Base-by-base conservation (phyloP, 2,113 vertebrate species). In the Atractosteus spatula region DNA sequence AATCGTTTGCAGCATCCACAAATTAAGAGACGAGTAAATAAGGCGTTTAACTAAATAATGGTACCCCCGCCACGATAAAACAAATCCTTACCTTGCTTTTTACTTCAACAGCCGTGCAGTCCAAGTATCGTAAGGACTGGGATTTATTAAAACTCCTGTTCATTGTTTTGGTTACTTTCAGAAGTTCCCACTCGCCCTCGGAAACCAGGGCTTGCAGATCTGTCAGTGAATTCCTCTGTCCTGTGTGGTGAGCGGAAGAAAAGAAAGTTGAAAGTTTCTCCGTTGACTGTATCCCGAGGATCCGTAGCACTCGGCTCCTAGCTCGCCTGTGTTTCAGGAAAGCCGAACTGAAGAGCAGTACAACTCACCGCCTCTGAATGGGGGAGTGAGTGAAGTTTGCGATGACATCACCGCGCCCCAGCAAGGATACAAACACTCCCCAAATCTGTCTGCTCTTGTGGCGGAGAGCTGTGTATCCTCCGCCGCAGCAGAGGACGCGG, bases 91-190 rank as follows among this genome's bases (percentile, higher is more conserved):
- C 93, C 90, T 94, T 94, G 73, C 92, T 93, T 78, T 94, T 94
- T 41, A 94, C 92, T 85, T 94, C 93, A 81, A 94, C 87, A 1
- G 89, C 86, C 68, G 86, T 81, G 78, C 83, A 86, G 69, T 87
- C 89, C 78, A 86, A 88, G 79, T 84, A 88, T 77, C 87, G 88
- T 89, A 92, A 89, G 77, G 84, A 90, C 84, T 89, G 88, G 68
- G 91, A 89, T 84, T 91, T 92, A 78, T 87, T 87, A 71, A 91
- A 91, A 79, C 89, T 92, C 82, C 89, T 91, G 80, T 91, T 94
- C 93, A 94, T 94, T 80, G 83, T 11, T 13, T 47, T 41, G 41
- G 47, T 57, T 55, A 10, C n/a, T 51, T 54, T 55, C 47, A 45
- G n/a, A 56, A 57, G 54, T 44, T 51, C 59, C 42, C 59, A 61